A percentile compares a stretch with the other conserved stretches of the same genome.
Conservation (phyloP, 2,888 invertebrate genomes). For the Amphipoea lucens region DNA sequence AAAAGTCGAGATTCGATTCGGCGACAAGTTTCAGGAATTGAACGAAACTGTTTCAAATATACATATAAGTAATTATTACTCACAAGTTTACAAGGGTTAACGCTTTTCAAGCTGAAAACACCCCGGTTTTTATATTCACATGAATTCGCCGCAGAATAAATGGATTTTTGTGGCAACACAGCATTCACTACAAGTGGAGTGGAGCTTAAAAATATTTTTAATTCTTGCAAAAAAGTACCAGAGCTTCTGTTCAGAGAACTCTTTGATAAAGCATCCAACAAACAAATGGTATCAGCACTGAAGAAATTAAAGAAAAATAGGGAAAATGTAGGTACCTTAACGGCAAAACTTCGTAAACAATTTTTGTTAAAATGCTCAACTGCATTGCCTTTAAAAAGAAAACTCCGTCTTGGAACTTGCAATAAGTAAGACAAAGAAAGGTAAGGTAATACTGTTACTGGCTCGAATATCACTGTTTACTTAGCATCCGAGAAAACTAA, state of each 20-base stretch:
- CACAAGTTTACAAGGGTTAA: constrained; percentile 17
- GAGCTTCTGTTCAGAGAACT: constrained; percentile 1
- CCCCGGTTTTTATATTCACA: constrained; percentile 43
- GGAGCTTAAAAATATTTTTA: constrained; percentile 19
- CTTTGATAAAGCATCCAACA: constrained; percentile 35
- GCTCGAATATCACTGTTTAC: constrained; percentile 26
- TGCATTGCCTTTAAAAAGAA: constrained; percentile 55
- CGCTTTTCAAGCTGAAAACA: constrained; percentile 31
- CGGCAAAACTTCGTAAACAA: constrained; percentile 54
- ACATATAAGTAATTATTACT: constrained; percentile 6
- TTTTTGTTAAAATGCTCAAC: constrained; percentile 56
- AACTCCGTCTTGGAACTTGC: constrained; percentile 37
- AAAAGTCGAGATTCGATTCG: constrained; percentile 30
- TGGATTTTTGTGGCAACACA: constrained; percentile 60
- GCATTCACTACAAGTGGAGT: constrained; percentile 11
- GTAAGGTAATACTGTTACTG: constrained; percentile 47
- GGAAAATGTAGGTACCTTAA: constrained; percentile 39
- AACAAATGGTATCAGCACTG: constrained; percentile 39
- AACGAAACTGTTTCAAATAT: constrained; percentile 19
- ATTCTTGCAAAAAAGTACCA: constrained; percentile 19
- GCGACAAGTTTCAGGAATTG: constrained; percentile 22
- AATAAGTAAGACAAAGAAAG: constrained; percentile 42
- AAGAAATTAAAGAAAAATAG: constrained; percentile 21
- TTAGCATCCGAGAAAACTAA: constrained; percentile 8
- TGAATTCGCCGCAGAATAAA: constrained; percentile 55